Base-by-base conservation (phyloP, 1,140 invertebrate genomes). In the Anastatus disparis region DNA sequence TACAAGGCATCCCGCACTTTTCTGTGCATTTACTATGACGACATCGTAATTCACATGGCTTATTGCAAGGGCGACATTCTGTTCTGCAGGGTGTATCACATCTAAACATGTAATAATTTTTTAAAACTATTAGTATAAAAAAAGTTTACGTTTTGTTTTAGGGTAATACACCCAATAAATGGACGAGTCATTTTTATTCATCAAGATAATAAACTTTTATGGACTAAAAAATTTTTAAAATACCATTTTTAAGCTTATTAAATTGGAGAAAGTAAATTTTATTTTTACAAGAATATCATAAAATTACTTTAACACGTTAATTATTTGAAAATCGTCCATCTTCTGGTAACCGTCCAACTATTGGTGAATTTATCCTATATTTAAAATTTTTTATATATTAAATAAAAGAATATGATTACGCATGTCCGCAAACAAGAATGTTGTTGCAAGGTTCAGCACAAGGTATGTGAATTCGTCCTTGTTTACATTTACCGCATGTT, bases 1-100 rank as follows among this genome's bases (percentile, higher is more conserved):
- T 77, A 80, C 92, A 93, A 1, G 87, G 84, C 42, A 86, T 81
- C 3, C 91, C 90, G 80, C 92, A 93, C 26, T 75, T 71, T 24
- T 85, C 82, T 0, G 71, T 76, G 77, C 91, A 93, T 64, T 75
- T 81, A 31, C 84, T 87, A 75, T 90, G 89, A 17, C 66, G 52
- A 79, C 92, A 93, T 55, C 78, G 82, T 53, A 89, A 87, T 63
- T 86, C 75, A 76, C 91, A 93, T 10, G 64, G 74, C 58, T 84
- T 79, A 26, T 81, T 81, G 78, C 91, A 93, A 2, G 91, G 91
- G 22, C n/a, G 27, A 27, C 59, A 63, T 17, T 63, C 22, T 27
- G 24, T 0, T 46, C 40, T 42, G 15, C 58, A 61, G 1, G 58
- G 22, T 15, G 26, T 15, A n/a, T 61, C 10, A 17, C 38, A 44